Evolutionary conservation across 23 tunicate species (phyloP).

Genomic region (Trididemnum miniatum): DNA sequence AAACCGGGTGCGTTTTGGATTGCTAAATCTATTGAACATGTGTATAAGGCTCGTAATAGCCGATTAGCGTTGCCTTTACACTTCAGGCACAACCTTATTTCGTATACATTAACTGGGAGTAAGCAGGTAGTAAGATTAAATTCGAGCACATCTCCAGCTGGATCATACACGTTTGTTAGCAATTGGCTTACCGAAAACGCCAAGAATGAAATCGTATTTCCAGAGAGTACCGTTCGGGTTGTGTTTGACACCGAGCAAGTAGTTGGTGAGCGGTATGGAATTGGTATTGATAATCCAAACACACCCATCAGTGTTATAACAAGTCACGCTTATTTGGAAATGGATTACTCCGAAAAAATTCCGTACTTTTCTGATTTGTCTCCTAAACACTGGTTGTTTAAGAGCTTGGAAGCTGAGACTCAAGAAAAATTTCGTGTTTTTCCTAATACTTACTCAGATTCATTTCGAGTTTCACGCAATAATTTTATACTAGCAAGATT

Average conservation of each 20-base stretch:
- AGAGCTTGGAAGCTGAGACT: neutral
- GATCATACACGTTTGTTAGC: neutral
- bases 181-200: constrained; percentile 7
- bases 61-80: no score
- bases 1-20: no score
- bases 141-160: constrained; percentile 1
- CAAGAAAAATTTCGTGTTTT: neutral
- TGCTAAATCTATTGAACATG: no score
- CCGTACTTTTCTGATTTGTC: neutral
- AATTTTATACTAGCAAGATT: neutral
- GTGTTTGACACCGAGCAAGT: constrained; percentile 15
- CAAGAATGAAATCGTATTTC: neutral
- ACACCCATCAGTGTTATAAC: neutral
- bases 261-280: neutral
- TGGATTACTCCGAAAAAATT: neutral
- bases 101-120: neutral
- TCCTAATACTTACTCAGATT: neutral
- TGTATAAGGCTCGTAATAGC: no score
- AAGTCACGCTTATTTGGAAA: constrained; percentile 7
- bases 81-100: constrained; percentile 1
- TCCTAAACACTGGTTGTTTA: constrained; percentile 12
- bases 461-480: constrained; percentile 12
- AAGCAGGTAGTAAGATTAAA: neutral
- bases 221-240: neutral
- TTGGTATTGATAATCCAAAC: neutral